Conservation (phyloP, 2,888 invertebrate genomes). For the Heliconius ismenius region DNA sequence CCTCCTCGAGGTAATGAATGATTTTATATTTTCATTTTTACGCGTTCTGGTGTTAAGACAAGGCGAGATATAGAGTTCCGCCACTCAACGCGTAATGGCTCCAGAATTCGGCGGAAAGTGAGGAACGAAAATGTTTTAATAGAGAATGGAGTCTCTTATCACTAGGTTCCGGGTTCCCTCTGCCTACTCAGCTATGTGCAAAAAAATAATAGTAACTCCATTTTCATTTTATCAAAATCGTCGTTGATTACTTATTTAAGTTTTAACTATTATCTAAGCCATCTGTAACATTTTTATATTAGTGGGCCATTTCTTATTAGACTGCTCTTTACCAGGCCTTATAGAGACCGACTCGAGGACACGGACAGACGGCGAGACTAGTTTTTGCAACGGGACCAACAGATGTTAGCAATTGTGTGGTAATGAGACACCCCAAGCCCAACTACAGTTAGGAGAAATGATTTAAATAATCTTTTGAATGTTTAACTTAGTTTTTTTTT, state of each 20-base stretch:
- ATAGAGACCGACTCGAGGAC: neutral
- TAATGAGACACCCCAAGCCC: constrained; percentile 41
- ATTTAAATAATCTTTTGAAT: neutral
- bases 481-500: neutral
- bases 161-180: neutral
- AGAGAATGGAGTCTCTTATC: neutral
- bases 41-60: neutral
- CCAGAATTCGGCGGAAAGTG: neutral
- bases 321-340: neutral
- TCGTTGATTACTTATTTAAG: too few species aligned
- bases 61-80: neutral
- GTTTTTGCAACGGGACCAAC: constrained; percentile 27
- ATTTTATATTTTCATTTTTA: neutral
- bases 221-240: too few species aligned
- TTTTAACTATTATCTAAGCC: neutral
- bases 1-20: neutral
- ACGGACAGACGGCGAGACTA: constrained; percentile 19
- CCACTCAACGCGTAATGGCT: neutral
- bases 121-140: too few species aligned
- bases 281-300: neutral
- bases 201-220: too few species aligned
- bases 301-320: neutral
- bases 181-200: neutral
- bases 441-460: constrained; percentile 5
- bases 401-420: constrained; percentile 49